These are phyloP conservation scores for Paramacrobiotus metropolitanus DNA, from an alignment of 1,140 invertebrate genomes.

Conservation along the genomic window DNA sequence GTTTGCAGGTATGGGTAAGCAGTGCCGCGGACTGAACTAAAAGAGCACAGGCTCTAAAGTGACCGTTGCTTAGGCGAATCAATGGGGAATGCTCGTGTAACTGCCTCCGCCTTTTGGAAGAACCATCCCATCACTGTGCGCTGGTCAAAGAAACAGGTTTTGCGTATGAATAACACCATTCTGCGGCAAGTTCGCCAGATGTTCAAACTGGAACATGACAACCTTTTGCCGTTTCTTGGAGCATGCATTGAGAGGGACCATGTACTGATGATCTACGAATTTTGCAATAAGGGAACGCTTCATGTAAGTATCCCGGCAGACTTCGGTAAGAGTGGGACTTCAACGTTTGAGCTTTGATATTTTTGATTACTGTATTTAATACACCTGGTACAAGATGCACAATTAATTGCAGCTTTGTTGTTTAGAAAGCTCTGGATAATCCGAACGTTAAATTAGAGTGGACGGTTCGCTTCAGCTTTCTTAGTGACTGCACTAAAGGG, in stretches of 20 bases:
- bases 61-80: not conserved
- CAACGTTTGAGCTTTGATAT: too few species aligned
- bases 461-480: not conserved
- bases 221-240: not conserved
- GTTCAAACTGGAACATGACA: not conserved
- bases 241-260: not conserved
- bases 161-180: not conserved
- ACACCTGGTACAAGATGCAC: too few species aligned
- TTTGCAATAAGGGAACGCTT: not conserved
- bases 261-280: not conserved
- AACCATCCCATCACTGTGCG: not conserved
- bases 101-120: not conserved
- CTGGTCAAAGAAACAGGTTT: not conserved
- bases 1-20: not conserved
- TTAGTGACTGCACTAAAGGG: constrained; percentile 15
- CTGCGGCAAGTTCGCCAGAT: not conserved
- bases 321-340: too few species aligned
- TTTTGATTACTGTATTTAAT: too few species aligned
- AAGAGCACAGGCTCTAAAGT: too few species aligned
- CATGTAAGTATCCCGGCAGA: not conserved
- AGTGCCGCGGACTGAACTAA: too few species aligned
- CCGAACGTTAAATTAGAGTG: not conserved
- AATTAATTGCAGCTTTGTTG: too few species aligned
- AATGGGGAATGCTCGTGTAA: not conserved
- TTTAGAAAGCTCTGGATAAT: too few species aligned